These are phyloP conservation scores for Leptura quadrifasciata DNA, from an alignment of 2,888 invertebrate genomes.

Conservation along the genomic window DNA sequence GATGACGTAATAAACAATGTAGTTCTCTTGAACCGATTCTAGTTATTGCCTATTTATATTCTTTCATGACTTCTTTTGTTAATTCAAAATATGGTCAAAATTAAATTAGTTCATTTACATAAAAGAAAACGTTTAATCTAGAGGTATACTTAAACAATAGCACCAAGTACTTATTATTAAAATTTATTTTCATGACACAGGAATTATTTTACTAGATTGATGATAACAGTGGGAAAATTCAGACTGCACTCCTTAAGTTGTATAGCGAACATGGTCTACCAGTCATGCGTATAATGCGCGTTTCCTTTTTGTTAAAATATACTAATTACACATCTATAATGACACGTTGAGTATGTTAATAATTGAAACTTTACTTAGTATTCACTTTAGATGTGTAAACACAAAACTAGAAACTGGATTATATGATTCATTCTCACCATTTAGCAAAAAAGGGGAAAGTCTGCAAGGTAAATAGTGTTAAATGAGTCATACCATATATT, in stretches of 20 bases:
- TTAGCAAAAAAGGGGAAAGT: background rate
- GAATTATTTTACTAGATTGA: conserved; percentile 19
- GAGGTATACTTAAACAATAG: background rate
- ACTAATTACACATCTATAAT: conserved; percentile 34
- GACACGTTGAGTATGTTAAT: conserved; percentile 18
- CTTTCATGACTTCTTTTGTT: background rate
- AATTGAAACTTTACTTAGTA: conserved; percentile 12
- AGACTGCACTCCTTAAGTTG: background rate
- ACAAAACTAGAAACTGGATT: background rate
- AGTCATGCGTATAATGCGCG: conserved; percentile 25
- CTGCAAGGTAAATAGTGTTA: background rate
- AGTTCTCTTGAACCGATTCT: no score
- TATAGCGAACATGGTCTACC: conserved; percentile 18
- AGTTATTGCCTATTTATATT: background rate
- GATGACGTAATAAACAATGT: no score
- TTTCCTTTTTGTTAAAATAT: conserved; percentile 38
- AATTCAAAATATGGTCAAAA: background rate
- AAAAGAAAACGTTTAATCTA: conserved; percentile 14
- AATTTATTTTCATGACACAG: conserved; percentile 23
- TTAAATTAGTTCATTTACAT: background rate
- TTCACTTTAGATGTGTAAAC: conserved; percentile 15
- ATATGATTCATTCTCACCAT: background rate
- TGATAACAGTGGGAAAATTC: conserved; percentile 38
- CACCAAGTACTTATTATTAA: background rate
- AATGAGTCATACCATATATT: background rate